Evolutionary conservation across 2,797 vertebrate genomes (phyloP).

Genomic region (Lutjanus argentimaculatus): DNA sequence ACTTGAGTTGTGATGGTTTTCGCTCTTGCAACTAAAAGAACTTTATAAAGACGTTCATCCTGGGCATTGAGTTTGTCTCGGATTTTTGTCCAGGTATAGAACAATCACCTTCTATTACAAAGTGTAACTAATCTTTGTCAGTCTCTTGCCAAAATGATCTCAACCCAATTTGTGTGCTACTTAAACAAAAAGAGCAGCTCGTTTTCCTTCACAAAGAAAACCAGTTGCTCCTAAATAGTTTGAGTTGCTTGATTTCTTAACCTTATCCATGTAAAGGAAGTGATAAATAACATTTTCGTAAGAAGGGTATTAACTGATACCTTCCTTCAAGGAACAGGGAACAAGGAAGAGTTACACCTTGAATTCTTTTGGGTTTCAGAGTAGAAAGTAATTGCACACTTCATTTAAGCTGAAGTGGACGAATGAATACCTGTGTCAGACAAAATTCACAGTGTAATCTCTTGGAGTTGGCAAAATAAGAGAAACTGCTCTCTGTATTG

Average conservation of each 20-base stretch:
- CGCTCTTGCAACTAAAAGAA: no score
- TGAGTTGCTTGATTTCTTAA: background rate
- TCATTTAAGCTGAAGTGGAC: background rate
- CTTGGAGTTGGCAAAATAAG: background rate
- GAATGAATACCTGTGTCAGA: background rate
- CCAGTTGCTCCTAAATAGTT: background rate
- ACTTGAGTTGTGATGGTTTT: no score
- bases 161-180: no score
- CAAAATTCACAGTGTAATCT: background rate
- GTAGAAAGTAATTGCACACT: constrained; percentile 27
- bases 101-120: no score
- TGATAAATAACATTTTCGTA: background rate
- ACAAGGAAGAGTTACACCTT: constrained; percentile 49
- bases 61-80: no score
- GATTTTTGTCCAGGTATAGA: no score
- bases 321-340: constrained; percentile 60
- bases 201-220: background rate
- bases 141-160: no score
- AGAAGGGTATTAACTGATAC: constrained; percentile 16
- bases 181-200: background rate
- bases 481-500: background rate
- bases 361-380: background rate
- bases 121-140: no score
- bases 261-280: background rate
- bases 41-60: no score